phyloP scores from a whole-genome alignment of 2,888 invertebrate genomes.

The Tetragonula carbonaria region DNA sequence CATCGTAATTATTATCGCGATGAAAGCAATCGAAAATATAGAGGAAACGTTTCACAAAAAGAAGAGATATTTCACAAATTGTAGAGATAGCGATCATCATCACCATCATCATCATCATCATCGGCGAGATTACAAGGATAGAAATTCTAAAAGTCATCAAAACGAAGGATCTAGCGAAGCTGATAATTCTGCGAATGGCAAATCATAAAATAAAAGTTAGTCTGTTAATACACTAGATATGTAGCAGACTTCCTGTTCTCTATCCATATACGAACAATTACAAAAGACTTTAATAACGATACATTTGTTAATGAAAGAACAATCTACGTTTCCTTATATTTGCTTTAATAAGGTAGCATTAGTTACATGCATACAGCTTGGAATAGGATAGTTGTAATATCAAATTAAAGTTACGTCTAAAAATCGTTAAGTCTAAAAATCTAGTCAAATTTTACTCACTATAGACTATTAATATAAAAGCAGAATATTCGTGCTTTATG shows the following conservation, averaged over 20 bases:
- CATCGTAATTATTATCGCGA: conserved; percentile 78
- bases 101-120: conserved; percentile 64
- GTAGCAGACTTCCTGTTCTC: conserved; percentile 29
- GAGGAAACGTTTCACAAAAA: conserved; percentile 77
- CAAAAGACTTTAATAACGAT: conserved; percentile 36
- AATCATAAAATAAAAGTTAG: conserved; percentile 38
- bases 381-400: conserved; percentile 53
- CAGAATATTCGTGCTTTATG: conserved; percentile 52
- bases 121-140: conserved; percentile 63
- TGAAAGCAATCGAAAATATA: conserved; percentile 77
- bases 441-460: conserved; percentile 58
- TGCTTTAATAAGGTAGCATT: conserved; percentile 48
- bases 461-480: conserved; percentile 44
- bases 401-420: conserved; percentile 47
- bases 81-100: conserved; percentile 71
- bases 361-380: conserved; percentile 49
- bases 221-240: conserved; percentile 25
- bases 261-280: conserved; percentile 19
- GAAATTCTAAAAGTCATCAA: conserved; percentile 62
- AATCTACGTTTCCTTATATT: conserved; percentile 62
- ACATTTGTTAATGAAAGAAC: conserved; percentile 54
- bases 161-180: conserved; percentile 56
- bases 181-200: conserved; percentile 50
- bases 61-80: conserved; percentile 55
- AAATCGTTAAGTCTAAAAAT: too few relatives aligned